Conservation (phyloP, 2,888 invertebrate genomes). For the Branchipolynoe longqiensis region DNA sequence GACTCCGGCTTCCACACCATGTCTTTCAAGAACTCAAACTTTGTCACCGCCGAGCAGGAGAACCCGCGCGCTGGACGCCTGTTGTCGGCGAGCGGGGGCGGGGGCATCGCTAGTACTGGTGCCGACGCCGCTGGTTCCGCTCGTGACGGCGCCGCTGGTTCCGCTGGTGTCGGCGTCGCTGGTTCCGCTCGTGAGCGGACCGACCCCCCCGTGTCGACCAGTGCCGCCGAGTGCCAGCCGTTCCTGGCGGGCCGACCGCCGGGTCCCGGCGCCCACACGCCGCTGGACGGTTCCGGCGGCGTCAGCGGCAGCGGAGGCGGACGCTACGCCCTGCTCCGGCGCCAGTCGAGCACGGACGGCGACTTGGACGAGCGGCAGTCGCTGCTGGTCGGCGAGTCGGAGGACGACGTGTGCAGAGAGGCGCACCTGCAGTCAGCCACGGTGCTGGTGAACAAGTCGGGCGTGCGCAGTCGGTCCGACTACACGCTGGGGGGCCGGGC, state of each 20-base stretch:
- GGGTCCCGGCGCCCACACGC: neutral
- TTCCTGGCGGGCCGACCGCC: slow-evolving; percentile 4
- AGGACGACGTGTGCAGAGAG: neutral
- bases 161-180: neutral
- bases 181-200: neutral
- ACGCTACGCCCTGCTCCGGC: slow-evolving; percentile 7
- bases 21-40: slow-evolving; percentile 60
- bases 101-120: neutral
- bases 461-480: slow-evolving; percentile 15
- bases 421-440: slow-evolving; percentile 7
- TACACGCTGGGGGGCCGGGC: slow-evolving; percentile 24
- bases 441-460: slow-evolving; percentile 33
- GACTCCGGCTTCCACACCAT: slow-evolving; percentile 61
- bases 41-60: slow-evolving; percentile 55
- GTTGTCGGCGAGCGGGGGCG: neutral
- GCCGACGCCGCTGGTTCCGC: neutral
- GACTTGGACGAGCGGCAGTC: slow-evolving; percentile 45
- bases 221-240: slow-evolving; percentile 11
- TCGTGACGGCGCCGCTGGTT: neutral
- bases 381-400: slow-evolving; percentile 34
- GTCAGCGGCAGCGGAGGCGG: too few species aligned
- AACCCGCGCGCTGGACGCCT: neutral
- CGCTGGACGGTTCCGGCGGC: neutral
- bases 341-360: slow-evolving; percentile 49
- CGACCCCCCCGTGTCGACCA: too few species aligned